Conservation (phyloP, 64 coral and sea anemone genomes). For the Actinia tenebrosa region DNA sequence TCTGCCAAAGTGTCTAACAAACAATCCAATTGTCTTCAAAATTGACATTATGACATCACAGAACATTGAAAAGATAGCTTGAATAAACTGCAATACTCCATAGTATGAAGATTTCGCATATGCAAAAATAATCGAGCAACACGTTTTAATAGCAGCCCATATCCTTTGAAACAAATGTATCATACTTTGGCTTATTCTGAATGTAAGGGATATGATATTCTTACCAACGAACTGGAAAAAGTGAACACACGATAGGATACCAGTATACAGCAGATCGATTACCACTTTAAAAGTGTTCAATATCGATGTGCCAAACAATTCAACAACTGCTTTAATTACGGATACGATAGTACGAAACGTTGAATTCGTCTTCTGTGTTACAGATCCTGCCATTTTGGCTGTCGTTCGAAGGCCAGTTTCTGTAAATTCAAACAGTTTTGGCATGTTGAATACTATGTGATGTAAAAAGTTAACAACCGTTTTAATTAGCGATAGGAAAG, state of each 20-base stretch:
- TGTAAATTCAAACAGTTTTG: slow-evolving; percentile 39
- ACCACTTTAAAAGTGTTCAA: slow-evolving; percentile 46
- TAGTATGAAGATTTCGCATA: background rate
- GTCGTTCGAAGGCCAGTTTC: slow-evolving; percentile 10
- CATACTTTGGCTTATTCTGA: background rate
- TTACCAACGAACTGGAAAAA: slow-evolving; percentile 11
- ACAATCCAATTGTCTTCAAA: background rate
- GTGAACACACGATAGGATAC: slow-evolving; percentile 4
- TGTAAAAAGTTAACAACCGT: slow-evolving; percentile 27
- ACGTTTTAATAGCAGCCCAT: background rate
- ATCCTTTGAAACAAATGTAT: background rate
- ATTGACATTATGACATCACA: background rate
- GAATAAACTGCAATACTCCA: background rate
- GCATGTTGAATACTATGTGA: slow-evolving; percentile 30
- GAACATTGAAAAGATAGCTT: background rate
- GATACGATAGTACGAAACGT: slow-evolving; percentile 32
- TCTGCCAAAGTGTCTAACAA: slow-evolving; percentile 3
- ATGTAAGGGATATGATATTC: background rate
- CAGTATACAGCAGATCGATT: slow-evolving; percentile 15
- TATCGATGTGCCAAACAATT: slow-evolving; percentile 26
- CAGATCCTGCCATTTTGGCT: slow-evolving; percentile 34
- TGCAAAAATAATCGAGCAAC: background rate
- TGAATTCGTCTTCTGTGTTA: slow-evolving; percentile 53
- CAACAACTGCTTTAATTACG: slow-evolving; percentile 35
- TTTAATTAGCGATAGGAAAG: slow-evolving; percentile 35